Conservation (phyloP, 2,888 invertebrate genomes). For the Platerodrilus igneus region DNA sequence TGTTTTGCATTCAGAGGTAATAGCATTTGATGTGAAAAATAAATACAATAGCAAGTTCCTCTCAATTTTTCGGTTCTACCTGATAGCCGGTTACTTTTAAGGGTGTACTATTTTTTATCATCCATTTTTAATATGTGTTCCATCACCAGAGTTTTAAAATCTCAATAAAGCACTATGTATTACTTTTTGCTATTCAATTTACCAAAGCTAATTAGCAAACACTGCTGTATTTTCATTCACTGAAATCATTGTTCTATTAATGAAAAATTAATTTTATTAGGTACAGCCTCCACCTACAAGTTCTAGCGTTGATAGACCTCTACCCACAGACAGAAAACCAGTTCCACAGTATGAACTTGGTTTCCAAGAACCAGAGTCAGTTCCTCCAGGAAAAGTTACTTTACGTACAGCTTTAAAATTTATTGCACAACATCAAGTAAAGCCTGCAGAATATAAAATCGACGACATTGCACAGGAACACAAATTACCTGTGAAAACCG, state of each 20-base stretch:
- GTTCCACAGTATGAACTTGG: constrained; percentile 61
- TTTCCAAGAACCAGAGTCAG: constrained; percentile 58
- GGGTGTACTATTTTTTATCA: too few species aligned
- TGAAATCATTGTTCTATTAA: too few species aligned
- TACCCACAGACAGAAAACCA: constrained; percentile 56
- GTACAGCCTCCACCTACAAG: constrained; percentile 40
- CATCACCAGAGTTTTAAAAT: too few species aligned
- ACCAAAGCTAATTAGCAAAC: too few species aligned
- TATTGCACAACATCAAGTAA: constrained; percentile 59
- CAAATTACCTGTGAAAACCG: constrained; percentile 59
- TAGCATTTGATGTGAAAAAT: too few species aligned
- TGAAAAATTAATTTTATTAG: constrained; percentile 12
- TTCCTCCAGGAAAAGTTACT: constrained; percentile 61
- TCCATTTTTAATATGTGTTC: too few species aligned
- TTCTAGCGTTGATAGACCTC: constrained; percentile 45
- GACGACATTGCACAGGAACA: constrained; percentile 64
- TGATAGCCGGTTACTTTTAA: too few species aligned
- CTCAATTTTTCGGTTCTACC: too few species aligned
- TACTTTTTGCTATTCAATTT: too few species aligned
- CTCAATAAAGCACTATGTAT: too few species aligned
- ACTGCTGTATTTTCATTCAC: not conserved
- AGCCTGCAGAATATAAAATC: constrained; percentile 56
- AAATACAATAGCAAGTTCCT: too few species aligned
- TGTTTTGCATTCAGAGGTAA: too few species aligned
- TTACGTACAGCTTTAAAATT: constrained; percentile 62